Evolutionary conservation across 53 echinoderm and acorn worm species (phyloP).

Genomic region (Apostichopus leukothele): DNA sequence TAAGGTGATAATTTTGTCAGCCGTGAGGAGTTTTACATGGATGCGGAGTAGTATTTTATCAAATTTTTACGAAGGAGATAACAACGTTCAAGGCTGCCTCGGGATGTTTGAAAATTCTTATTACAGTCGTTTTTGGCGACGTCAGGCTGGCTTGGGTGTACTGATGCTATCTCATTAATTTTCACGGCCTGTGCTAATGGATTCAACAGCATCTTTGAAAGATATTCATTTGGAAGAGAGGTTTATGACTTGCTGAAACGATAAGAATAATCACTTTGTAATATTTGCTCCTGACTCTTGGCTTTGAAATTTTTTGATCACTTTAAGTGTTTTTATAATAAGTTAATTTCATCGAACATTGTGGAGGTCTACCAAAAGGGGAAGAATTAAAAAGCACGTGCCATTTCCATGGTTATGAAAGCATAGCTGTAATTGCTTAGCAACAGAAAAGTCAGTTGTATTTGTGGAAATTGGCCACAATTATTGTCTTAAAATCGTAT

Average conservation of each 20-base stretch:
- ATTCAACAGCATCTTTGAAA: background rate
- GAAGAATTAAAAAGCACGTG: no score
- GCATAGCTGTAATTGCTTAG: no score
- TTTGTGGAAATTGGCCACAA: no score
- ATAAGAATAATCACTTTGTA: background rate
- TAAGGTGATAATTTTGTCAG: background rate
- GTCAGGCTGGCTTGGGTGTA: background rate
- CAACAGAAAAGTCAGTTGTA: no score
- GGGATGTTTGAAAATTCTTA: background rate
- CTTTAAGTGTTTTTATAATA: no score
- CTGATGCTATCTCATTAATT: constrained; percentile 2
- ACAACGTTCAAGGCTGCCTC: background rate
- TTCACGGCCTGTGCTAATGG: constrained; percentile 5
- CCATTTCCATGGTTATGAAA: no score
- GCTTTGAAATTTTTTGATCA: no score
- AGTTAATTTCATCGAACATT: no score
- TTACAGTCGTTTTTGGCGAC: background rate
- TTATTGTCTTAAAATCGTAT: no score
- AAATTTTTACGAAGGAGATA: background rate
- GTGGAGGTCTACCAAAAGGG: no score
- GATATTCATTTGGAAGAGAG: background rate
- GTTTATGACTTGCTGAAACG: background rate
- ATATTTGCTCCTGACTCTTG: no score
- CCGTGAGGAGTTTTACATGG: background rate
- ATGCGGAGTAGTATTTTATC: background rate